Conservation (phyloP, 2,797 vertebrate genomes). For the Arctocebus calabarensis region DNA sequence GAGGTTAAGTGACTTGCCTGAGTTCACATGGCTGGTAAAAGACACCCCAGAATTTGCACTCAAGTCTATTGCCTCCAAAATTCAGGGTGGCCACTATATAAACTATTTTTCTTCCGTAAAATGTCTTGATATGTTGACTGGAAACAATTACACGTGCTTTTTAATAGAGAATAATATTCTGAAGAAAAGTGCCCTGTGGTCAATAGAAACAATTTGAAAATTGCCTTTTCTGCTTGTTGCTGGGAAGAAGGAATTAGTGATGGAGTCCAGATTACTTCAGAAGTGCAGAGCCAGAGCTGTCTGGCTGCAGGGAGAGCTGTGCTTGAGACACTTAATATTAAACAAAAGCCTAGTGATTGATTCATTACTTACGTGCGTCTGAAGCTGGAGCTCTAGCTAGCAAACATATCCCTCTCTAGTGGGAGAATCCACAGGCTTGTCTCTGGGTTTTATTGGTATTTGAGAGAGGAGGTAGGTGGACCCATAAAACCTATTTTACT, state of each 20-base stretch:
- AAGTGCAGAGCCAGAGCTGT: not conserved
- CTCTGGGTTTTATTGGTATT: not conserved
- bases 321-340: slow-evolving; percentile 19
- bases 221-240: slow-evolving; percentile 45
- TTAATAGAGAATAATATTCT: slow-evolving; percentile 17
- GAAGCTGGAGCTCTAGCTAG: not conserved
- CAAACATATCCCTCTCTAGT: not conserved
- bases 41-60: not conserved
- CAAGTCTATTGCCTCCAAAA: not conserved
- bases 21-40: not conserved
- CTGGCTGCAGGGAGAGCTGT: not conserved
- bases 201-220: slow-evolving; percentile 69
- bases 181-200: slow-evolving; percentile 48
- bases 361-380: not conserved
- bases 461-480: not conserved
- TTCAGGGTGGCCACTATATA: not conserved
- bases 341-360: slow-evolving; percentile 1
- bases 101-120: slow-evolving; percentile 31
- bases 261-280: slow-evolving; percentile 34
- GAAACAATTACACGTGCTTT: slow-evolving; percentile 33
- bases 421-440: not conserved
- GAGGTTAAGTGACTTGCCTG: not conserved
- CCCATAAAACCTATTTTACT: not conserved
- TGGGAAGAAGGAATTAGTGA: slow-evolving; percentile 50
- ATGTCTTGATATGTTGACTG: not conserved